Evolutionary conservation across 2,113 vertebrate species (phyloP).

Genomic region (Python bivittatus): DNA sequence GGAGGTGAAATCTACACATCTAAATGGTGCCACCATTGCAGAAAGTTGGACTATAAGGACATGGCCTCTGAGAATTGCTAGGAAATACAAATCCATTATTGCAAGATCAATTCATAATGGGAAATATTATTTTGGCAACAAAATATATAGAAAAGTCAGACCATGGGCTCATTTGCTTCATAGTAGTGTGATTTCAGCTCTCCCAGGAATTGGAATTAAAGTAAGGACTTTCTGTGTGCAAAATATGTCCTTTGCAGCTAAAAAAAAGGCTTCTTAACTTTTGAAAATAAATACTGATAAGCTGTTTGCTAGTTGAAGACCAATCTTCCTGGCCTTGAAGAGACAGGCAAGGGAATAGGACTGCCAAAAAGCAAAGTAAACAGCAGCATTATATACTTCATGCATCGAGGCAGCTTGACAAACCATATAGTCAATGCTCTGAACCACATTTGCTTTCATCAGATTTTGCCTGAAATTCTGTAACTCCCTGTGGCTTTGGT

Average conservation of each 20-base stretch:
- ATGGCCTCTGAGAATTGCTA: not conserved
- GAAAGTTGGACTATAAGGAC: not conserved
- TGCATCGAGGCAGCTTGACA: conserved; percentile 4
- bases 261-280: not conserved
- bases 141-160: not conserved
- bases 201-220: not conserved
- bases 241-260: not conserved
- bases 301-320: conserved; percentile 17
- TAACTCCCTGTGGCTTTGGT: conserved; percentile 24
- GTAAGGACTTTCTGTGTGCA: not conserved
- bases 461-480: conserved; percentile 36
- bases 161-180: not conserved
- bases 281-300: not conserved
- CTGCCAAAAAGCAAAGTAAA: not conserved
- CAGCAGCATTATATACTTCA: not conserved
- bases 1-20: not conserved
- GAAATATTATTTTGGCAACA: not conserved
- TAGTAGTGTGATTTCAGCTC: not conserved
- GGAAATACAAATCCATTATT: not conserved
- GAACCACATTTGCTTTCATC: conserved; percentile 28
- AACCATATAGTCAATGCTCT: conserved; percentile 28
- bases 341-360: not conserved
- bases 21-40: not conserved
- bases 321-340: not conserved
- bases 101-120: not conserved